phyloP scores from a whole-genome alignment of 2,797 vertebrate genomes.

The Phrynocephalus vlangalii region DNA sequence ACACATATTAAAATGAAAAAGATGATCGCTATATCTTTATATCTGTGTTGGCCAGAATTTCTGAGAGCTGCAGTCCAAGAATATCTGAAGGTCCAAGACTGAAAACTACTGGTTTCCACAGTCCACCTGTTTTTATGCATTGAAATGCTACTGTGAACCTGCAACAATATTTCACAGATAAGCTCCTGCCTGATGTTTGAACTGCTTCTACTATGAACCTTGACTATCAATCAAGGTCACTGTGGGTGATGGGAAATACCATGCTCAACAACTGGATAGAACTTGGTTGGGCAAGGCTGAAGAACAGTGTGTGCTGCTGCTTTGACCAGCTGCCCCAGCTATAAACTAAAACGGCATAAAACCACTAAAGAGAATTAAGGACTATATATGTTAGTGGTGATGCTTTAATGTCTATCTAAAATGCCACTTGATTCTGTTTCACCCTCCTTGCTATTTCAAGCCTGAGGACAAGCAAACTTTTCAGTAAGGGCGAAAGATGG shows the following conservation, averaged over 20 bases:
- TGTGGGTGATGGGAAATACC: neutral
- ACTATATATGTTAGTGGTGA: neutral
- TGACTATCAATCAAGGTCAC: neutral
- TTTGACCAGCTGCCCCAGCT: too few species aligned
- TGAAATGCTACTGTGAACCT: neutral
- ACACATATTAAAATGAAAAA: too few species aligned
- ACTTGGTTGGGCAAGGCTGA: neutral
- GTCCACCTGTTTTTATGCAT: neutral
- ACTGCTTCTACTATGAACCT: neutral
- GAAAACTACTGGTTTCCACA: too few species aligned
- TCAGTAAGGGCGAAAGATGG: neutral
- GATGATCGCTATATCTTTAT: too few species aligned
- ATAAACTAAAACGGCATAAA: too few species aligned
- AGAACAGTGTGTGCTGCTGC: neutral
- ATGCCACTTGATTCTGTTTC: neutral
- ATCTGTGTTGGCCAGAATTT: too few species aligned
- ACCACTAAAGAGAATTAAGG: too few species aligned
- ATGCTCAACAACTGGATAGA: neutral
- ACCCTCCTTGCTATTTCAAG: neutral
- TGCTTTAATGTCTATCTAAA: neutral
- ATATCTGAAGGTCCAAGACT: too few species aligned
- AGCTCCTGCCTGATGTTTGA: neutral
- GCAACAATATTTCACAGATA: neutral
- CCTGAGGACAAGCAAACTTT: neutral
- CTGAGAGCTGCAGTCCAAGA: too few species aligned